A percentile compares a stretch with the other conserved stretches of the same genome.
Conservation (phyloP, 1,140 invertebrate genomes). For the Laupala kohalensis region DNA sequence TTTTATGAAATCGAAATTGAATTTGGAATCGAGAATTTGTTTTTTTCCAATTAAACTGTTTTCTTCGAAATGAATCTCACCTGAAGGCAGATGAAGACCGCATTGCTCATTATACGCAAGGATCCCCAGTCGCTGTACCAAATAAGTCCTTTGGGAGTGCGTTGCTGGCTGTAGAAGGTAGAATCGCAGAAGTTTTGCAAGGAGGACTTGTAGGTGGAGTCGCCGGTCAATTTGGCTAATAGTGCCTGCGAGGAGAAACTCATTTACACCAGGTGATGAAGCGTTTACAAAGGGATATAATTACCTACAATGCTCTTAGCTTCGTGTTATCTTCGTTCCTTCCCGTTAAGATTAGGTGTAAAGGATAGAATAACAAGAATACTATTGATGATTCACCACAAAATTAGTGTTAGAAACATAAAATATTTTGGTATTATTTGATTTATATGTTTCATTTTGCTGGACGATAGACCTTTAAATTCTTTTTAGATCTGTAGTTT, state of each 20-base stretch:
- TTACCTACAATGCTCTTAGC: conserved; percentile 17
- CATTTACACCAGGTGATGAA: background rate
- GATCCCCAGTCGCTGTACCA: conserved; percentile 41
- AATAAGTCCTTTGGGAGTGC: conserved; percentile 40
- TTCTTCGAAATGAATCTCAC: conserved; percentile 16
- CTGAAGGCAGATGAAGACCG: conserved; percentile 39
- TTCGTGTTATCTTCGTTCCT: conserved; percentile 14
- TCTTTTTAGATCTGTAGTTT: too few relatives aligned
- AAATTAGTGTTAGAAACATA: too few relatives aligned
- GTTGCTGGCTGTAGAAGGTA: conserved; percentile 29
- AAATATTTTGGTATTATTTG: too few relatives aligned
- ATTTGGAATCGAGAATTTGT: too few relatives aligned
- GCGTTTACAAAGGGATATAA: background rate
- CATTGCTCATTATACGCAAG: conserved; percentile 40
- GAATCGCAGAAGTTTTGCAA: conserved; percentile 37
- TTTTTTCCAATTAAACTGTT: background rate
- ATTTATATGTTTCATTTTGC: too few relatives aligned
- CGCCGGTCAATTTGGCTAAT: conserved; percentile 32
- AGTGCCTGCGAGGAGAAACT: conserved; percentile 26
- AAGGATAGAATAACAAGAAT: background rate
- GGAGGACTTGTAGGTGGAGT: conserved; percentile 31
- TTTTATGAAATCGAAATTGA: too few relatives aligned
- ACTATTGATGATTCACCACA: background rate
- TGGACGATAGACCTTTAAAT: too few relatives aligned
- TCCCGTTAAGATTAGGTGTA: conserved; percentile 15